These are phyloP conservation scores for Mechanitis mazaeus DNA, from an alignment of 2,888 invertebrate genomes.

Conservation along the genomic window DNA sequence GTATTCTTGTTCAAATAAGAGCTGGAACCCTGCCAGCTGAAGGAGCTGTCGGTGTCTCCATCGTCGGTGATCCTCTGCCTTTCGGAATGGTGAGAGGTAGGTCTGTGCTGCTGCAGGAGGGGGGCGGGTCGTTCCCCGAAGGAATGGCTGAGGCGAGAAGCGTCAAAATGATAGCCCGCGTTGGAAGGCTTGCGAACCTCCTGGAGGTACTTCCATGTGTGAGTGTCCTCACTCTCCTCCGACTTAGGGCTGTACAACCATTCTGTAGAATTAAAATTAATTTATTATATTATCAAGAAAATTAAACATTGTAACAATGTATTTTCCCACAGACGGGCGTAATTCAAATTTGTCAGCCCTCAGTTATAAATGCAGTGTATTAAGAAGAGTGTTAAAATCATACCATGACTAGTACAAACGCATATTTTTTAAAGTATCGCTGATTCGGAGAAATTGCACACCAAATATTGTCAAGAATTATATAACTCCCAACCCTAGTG, in stretches of 20 bases:
- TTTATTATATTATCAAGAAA: no score
- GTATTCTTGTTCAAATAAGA: conserved; percentile 37
- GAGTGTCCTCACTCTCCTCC: conserved; percentile 50
- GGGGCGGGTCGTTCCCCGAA: conserved; percentile 44
- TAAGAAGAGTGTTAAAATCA: no score
- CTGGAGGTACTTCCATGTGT: conserved; percentile 68
- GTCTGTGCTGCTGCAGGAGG: conserved; percentile 38
- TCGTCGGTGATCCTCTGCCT: conserved; percentile 37
- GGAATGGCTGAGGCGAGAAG: conserved; percentile 50
- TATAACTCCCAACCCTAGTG: no score
- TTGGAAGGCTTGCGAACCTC: conserved; percentile 69
- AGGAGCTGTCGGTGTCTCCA: conserved; percentile 68
- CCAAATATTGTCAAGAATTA: no score
- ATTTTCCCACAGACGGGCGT: no score
- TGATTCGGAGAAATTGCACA: no score
- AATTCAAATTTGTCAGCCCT: no score
- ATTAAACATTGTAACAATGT: no score
- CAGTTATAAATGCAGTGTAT: no score
- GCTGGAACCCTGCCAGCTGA: conserved; percentile 65
- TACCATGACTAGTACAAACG: no score
- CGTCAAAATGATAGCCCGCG: conserved; percentile 62
- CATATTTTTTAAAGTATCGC: no score
- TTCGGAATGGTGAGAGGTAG: conserved; percentile 40
- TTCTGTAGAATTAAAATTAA: conserved; percentile 43
- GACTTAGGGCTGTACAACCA: conserved; percentile 67